Percentiles rank a stretch among this genome's conserved stretches.
phyloP scores from a whole-genome alignment of 2,113 vertebrate species.

The mouse (Mus musculus) region GRCm39 chr11:67630501-67631000 shows the following conservation, averaged over 20 bases:
- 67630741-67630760: neutral
- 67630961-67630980: slow-evolving; percentile 97
- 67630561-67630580: neutral
- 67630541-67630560: neutral
- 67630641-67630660: neutral
- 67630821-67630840: neutral
- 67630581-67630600: neutral
- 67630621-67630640: neutral
- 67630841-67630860: neutral
- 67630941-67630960: slow-evolving; percentile 93
- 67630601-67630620: neutral
- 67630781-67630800: neutral
- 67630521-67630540: neutral
- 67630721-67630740: neutral
- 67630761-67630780: neutral
- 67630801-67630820: neutral
- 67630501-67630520: neutral
- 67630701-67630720: neutral
- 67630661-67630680: fast-evolving
- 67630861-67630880: neutral
- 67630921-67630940: slow-evolving; percentile 89
- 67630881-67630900: neutral
- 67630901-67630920: neutral
- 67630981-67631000: slow-evolving; percentile 90
- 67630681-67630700: neutral